These are phyloP conservation scores for Philopotamus ludificatus DNA, from an alignment of 1,140 invertebrate species.

Conservation along the genomic window DNA sequence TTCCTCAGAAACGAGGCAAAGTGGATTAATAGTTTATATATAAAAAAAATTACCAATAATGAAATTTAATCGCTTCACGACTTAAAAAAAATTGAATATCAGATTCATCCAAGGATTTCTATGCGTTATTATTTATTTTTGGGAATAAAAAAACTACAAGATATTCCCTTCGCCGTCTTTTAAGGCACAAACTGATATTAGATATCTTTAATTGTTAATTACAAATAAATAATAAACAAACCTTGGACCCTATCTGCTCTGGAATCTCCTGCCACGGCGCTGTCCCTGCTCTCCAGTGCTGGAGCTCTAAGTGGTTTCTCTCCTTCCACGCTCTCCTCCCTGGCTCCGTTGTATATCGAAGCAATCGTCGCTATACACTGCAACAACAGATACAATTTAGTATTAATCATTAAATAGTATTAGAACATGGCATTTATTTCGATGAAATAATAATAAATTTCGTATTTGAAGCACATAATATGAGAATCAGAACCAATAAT, in stretches of 20 bases:
- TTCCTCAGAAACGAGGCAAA: too few relatives aligned
- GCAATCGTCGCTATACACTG: conserved; percentile 70
- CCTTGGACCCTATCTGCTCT: conserved; percentile 60
- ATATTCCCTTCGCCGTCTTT: background rate
- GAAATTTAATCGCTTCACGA: too few relatives aligned
- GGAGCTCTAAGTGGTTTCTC: conserved; percentile 63
- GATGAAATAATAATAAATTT: too few relatives aligned
- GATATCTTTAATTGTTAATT: background rate
- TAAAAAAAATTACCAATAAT: too few relatives aligned
- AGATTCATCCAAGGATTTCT: background rate
- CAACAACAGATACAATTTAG: conserved; percentile 16
- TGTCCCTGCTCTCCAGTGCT: conserved; percentile 63
- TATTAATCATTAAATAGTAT: conserved; percentile 10
- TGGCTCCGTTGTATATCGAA: conserved; percentile 70
- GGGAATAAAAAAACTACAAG: background rate
- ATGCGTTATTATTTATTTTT: background rate
- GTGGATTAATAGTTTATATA: too few relatives aligned
- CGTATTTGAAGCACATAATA: too few relatives aligned
- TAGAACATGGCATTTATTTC: too few relatives aligned
- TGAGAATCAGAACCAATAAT: too few relatives aligned
- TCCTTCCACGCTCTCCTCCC: conserved; percentile 71
- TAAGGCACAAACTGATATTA: background rate
- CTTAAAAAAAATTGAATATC: background rate
- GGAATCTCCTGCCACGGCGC: conserved; percentile 53
- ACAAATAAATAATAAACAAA: conserved; percentile 36